Evolutionary conservation across 2,888 invertebrate species (phyloP).

Genomic region (Acleris cristana): DNA sequence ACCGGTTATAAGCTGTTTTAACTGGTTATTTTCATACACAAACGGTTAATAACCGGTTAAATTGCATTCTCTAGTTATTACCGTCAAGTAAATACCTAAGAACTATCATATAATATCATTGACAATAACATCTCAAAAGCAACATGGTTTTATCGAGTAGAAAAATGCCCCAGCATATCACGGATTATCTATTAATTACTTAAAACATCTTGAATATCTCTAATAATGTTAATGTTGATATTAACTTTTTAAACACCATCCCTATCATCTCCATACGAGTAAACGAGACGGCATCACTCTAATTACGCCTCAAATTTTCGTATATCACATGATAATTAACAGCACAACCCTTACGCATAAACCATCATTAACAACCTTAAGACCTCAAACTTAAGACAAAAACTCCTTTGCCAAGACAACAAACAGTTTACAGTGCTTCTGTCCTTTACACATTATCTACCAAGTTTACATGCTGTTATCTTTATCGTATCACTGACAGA

Average conservation of each 20-base stretch:
- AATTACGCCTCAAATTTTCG: slow-evolving; percentile 34
- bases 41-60: too few species aligned
- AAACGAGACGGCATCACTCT: slow-evolving; percentile 26
- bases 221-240: background rate
- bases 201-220: too few species aligned
- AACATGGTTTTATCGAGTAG: too few species aligned
- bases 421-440: slow-evolving; percentile 31
- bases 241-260: slow-evolving; percentile 12
- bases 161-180: too few species aligned
- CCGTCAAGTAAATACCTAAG: too few species aligned
- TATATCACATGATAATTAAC: slow-evolving; percentile 38
- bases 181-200: too few species aligned
- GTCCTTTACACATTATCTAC: slow-evolving; percentile 34
- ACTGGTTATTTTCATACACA: too few species aligned
- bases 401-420: slow-evolving; percentile 16
- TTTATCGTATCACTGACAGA: background rate
- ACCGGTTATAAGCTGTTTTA: too few species aligned
- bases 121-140: too few species aligned
- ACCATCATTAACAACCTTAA: slow-evolving; percentile 21
- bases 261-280: slow-evolving; percentile 8
- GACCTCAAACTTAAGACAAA: background rate
- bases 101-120: too few species aligned
- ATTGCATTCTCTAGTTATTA: too few species aligned
- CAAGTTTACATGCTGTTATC: background rate
- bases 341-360: slow-evolving; percentile 31